Percentiles rank a stretch among this genome's conserved stretches.
Conservation (phyloP, 2,888 invertebrate species). For the Sminthurinus aureus region DNA sequence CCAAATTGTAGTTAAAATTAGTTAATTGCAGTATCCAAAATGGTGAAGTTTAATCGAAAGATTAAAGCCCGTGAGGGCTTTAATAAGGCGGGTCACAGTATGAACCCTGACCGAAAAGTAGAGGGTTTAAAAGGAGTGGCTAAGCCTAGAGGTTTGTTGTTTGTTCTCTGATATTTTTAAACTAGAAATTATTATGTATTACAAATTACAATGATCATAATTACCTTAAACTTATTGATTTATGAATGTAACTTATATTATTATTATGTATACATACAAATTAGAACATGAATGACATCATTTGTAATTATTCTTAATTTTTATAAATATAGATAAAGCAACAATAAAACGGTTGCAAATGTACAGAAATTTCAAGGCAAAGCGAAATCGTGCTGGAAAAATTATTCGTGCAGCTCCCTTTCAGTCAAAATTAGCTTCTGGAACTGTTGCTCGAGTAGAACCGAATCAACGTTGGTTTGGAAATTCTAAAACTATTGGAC, state of each 20-base stretch:
- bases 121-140: slow-evolving; percentile 84
- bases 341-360: slow-evolving; percentile 97
- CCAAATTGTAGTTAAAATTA: too few species aligned
- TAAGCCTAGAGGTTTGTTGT: slow-evolving; percentile 79
- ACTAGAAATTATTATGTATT: too few species aligned
- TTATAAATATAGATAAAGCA: too few species aligned
- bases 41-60: slow-evolving; percentile 49
- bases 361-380: slow-evolving; percentile 98
- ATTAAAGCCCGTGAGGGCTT: slow-evolving; percentile 54
- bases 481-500: slow-evolving; percentile 95
- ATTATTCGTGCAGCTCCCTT: slow-evolving; percentile 95
- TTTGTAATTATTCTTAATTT: too few species aligned
- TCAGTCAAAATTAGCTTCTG: slow-evolving; percentile 87
- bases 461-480: slow-evolving; percentile 99
- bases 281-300: too few species aligned
- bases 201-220: too few species aligned
- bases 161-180: too few species aligned
- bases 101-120: slow-evolving; percentile 89
- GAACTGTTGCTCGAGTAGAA: slow-evolving; percentile 92
- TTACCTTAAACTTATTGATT: too few species aligned
- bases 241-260: too few species aligned
- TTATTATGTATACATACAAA: too few species aligned
- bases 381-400: slow-evolving; percentile 84
- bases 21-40: too few species aligned
- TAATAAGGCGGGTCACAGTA: slow-evolving; percentile 62